A percentile compares a stretch with the other conserved stretches of the same genome.
phyloP scores from a whole-genome alignment of 2,888 invertebrate species.

The Xestia xanthographa region DNA sequence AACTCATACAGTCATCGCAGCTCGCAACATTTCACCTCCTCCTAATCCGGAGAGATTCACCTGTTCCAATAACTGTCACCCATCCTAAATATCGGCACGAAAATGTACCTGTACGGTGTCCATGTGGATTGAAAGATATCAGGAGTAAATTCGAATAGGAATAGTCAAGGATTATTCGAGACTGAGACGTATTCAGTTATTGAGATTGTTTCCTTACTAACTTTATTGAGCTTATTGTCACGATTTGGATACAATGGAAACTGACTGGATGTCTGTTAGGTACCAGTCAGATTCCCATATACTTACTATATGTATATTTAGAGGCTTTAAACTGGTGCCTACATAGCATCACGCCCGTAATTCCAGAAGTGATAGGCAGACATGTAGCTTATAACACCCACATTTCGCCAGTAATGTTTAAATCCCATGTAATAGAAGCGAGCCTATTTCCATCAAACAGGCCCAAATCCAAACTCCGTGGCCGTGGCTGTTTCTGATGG shows the following conservation, averaged over 20 bases:
- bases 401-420: too few relatives aligned
- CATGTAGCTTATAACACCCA: too few relatives aligned
- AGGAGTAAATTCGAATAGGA: slow-evolving; percentile 8
- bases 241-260: neutral
- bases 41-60: slow-evolving; percentile 30
- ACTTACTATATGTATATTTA: neutral
- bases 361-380: too few relatives aligned
- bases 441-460: too few relatives aligned
- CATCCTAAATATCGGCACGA: slow-evolving; percentile 17
- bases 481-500: too few relatives aligned
- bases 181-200: neutral
- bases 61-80: slow-evolving; percentile 43
- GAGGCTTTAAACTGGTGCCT: neutral
- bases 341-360: too few relatives aligned
- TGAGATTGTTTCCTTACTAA: neutral
- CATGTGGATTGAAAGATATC: slow-evolving; percentile 29
- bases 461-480: too few relatives aligned
- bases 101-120: slow-evolving; percentile 18
- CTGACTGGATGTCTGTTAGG: too few relatives aligned
- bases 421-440: too few relatives aligned
- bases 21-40: neutral
- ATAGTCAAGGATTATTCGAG: neutral
- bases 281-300: neutral
- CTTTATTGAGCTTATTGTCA: neutral
- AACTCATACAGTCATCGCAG: slow-evolving; percentile 4